Conservation (phyloP, 2,113 vertebrate species). For the Guaruba guarouba region DNA sequence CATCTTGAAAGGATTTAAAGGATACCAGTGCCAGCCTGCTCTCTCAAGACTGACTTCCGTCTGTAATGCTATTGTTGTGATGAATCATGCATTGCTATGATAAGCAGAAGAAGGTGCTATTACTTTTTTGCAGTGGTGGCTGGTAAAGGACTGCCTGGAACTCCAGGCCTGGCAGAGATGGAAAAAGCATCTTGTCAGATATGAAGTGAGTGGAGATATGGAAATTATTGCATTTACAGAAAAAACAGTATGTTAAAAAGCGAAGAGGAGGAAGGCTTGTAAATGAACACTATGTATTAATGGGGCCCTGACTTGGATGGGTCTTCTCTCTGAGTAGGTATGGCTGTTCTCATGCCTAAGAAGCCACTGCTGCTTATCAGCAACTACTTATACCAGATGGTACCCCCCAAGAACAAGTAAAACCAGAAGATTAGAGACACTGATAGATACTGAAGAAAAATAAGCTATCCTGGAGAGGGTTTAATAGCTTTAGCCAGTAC, state of each 20-base stretch:
- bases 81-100: not conserved
- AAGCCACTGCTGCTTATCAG: not conserved
- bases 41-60: not conserved
- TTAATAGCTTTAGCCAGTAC: not conserved
- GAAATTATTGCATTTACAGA: not conserved
- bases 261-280: not conserved
- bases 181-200: not conserved
- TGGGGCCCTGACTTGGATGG: not conserved
- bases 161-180: not conserved
- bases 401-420: not conserved
- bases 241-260: not conserved
- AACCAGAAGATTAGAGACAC: not conserved
- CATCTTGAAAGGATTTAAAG: not conserved
- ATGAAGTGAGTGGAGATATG: not conserved
- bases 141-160: not conserved
- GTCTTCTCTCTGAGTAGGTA: not conserved
- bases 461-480: not conserved
- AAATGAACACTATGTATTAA: not conserved
- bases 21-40: not conserved
- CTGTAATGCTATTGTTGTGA: not conserved
- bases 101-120: not conserved
- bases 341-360: not conserved
- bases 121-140: not conserved
- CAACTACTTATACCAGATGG: not conserved
- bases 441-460: not conserved